phyloP scores from a whole-genome alignment of 2,113 vertebrate species.

The Percopsis transmontana region DNA sequence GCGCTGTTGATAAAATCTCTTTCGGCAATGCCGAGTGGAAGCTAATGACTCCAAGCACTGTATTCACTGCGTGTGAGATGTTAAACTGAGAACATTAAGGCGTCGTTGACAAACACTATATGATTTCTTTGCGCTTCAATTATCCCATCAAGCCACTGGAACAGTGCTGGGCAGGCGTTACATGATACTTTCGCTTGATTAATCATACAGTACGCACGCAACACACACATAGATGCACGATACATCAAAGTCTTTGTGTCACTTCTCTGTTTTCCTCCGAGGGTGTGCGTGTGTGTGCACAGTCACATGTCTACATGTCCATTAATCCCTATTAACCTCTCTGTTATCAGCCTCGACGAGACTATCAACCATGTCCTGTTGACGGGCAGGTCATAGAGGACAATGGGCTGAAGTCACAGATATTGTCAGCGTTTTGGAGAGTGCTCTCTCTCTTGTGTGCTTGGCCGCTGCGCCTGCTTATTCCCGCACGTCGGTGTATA shows the following conservation, averaged over 20 bases:
- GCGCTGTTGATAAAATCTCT: slow-evolving; percentile 36
- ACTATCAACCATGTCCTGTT: too few species aligned
- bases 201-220: too few species aligned
- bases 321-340: too few species aligned
- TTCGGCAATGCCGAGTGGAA: slow-evolving; percentile 23
- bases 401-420: too few species aligned
- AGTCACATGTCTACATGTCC: not conserved
- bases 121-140: slow-evolving; percentile 62
- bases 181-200: too few species aligned
- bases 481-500: not conserved
- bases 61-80: slow-evolving; percentile 32
- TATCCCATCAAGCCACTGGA: slow-evolving; percentile 56
- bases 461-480: too few species aligned
- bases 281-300: not conserved
- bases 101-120: slow-evolving; percentile 63
- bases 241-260: not conserved
- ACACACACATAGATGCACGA: slow-evolving; percentile 28
- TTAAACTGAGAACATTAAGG: slow-evolving; percentile 46
- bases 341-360: too few species aligned
- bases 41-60: slow-evolving; percentile 48
- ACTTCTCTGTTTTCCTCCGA: not conserved
- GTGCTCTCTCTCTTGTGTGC: slow-evolving; percentile 5
- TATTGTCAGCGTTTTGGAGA: too few species aligned
- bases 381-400: too few species aligned
- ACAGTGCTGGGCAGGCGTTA: not conserved